Percentiles rank a stretch among this genome's conserved stretches.
Evolutionary conservation across 2,113 vertebrate species (phyloP).

Genomic region (Antigone vipio): DNA sequence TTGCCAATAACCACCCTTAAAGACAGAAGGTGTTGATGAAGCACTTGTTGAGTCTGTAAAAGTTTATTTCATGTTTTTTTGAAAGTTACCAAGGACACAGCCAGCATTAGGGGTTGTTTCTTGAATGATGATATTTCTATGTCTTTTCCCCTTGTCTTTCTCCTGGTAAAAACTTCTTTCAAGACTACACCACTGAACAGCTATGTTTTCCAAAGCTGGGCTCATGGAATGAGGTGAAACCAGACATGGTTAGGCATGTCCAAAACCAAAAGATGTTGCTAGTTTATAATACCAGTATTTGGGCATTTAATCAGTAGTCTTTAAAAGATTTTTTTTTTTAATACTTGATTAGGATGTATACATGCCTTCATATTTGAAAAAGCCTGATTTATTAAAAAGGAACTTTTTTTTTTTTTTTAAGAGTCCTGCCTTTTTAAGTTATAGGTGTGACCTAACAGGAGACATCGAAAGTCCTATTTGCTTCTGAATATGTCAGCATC

Average conservation of each 20-base stretch:
- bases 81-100: not conserved
- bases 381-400: not conserved
- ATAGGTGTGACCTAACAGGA: not conserved
- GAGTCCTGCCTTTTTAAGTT: not conserved
- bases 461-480: not conserved
- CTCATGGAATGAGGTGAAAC: not conserved
- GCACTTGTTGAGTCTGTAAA: not conserved
- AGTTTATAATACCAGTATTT: not conserved
- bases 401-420: not conserved
- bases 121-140: not conserved
- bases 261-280: not conserved
- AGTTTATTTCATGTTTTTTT: not conserved
- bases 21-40: not conserved
- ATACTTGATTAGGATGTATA: not conserved
- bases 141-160: not conserved
- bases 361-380: not conserved
- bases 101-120: fast-evolving
- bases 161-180: not conserved
- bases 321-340: not conserved
- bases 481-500: not conserved
- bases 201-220: not conserved
- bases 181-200: not conserved
- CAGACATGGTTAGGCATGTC: not conserved
- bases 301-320: not conserved
- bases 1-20: not conserved